These are phyloP conservation scores for Heterochromis multidens DNA, from an alignment of 2,113 vertebrate genomes.

Conservation along the genomic window DNA sequence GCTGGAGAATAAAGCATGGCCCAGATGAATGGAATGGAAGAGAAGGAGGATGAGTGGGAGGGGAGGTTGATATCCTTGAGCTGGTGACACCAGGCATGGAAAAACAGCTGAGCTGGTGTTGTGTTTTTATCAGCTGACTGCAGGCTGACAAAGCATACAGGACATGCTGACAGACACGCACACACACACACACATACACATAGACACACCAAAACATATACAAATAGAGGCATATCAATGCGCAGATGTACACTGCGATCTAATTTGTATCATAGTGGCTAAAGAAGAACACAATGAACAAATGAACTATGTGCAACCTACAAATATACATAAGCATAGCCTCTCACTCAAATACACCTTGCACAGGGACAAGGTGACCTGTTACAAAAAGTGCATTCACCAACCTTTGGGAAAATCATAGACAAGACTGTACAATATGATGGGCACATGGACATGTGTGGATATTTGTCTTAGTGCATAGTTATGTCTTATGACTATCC, in stretches of 20 bases:
- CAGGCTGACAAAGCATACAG: constrained; percentile 58
- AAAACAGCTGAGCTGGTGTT: constrained; percentile 66
- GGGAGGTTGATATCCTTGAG: constrained; percentile 5
- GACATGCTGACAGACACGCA: constrained; percentile 9
- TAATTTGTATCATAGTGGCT: neutral
- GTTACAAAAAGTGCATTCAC: neutral
- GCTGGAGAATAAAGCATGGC: neutral
- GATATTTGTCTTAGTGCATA: neutral
- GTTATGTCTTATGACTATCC: neutral
- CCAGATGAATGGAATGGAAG: neutral
- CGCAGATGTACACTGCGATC: neutral
- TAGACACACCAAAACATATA: neutral
- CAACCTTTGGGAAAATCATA: neutral
- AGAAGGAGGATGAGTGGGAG: neutral
- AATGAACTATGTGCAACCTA: neutral
- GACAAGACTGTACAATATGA: neutral
- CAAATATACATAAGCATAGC: constrained; percentile 3
- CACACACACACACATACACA: constrained; percentile 20
- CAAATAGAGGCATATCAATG: constrained; percentile 20
- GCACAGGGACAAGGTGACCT: neutral
- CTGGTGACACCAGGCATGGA: constrained; percentile 14
- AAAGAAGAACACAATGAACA: neutral
- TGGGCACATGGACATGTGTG: neutral
- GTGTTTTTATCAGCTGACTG: constrained; percentile 68
- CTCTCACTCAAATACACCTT: neutral